phyloP scores from a whole-genome alignment of 2,113 vertebrate species.

The Oreotrochilus melanogaster region DNA sequence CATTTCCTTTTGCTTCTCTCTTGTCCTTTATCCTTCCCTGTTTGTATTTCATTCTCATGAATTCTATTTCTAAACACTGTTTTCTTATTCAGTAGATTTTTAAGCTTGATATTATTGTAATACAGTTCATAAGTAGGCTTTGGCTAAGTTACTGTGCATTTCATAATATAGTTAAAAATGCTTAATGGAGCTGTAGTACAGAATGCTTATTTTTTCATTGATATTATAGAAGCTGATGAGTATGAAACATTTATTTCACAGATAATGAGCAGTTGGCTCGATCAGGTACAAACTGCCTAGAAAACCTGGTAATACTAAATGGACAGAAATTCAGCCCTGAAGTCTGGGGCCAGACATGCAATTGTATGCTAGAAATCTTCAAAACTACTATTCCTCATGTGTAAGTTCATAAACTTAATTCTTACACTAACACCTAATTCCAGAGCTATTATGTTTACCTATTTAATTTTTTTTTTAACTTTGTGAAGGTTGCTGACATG shows the following conservation, averaged over 20 bases:
- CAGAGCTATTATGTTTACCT: background rate
- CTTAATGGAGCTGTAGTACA: background rate
- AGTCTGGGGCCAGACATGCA: constrained; percentile 95
- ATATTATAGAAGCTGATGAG: background rate
- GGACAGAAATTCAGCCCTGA: constrained; percentile 94
- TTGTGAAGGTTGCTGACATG: constrained; percentile 90
- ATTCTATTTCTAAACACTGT: background rate
- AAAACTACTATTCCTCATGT: constrained; percentile 91
- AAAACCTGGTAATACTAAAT: constrained; percentile 96
- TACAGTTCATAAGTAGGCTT: background rate
- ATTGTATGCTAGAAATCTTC: constrained; percentile 97
- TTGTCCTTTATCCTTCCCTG: background rate
- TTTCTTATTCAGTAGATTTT: background rate
- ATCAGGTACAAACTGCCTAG: constrained; percentile 96
- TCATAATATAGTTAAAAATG: background rate
- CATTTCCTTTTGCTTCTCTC: background rate
- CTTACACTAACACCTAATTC: background rate
- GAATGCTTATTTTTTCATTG: background rate
- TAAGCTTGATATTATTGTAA: background rate
- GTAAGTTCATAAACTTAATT: constrained; percentile 71
- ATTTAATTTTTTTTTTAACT: background rate
- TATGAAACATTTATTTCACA: constrained; percentile 58
- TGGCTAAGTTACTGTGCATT: background rate
- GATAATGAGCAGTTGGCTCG: constrained; percentile 97
- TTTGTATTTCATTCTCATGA: background rate